A percentile compares a stretch with the other conserved stretches of the same genome.
These are phyloP conservation scores for Dione juno DNA, from an alignment of 2,888 invertebrate species.

Conservation along the genomic window DNA sequence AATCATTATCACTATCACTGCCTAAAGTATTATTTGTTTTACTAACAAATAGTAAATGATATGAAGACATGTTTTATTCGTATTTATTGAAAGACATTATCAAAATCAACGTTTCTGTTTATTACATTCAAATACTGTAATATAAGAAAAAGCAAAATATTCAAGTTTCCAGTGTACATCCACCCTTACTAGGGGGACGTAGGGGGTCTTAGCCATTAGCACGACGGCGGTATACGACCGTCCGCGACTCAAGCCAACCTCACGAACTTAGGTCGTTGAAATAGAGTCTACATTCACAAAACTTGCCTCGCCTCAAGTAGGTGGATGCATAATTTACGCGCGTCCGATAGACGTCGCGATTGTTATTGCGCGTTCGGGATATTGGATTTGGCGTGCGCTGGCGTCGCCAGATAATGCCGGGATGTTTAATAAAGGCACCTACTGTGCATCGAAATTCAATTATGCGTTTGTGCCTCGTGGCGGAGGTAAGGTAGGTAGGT, in stretches of 20 bases:
- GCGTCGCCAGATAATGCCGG: constrained; percentile 64
- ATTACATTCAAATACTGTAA: too few species aligned
- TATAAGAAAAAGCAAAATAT: not conserved
- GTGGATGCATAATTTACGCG: constrained; percentile 80
- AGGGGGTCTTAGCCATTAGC: constrained; percentile 75
- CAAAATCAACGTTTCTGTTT: too few species aligned
- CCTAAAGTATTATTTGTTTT: too few species aligned
- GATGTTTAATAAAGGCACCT: constrained; percentile 50
- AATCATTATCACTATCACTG: too few species aligned
- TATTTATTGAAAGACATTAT: too few species aligned
- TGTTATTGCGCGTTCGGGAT: constrained; percentile 81
- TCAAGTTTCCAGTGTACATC: constrained; percentile 31
- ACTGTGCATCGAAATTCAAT: constrained; percentile 45
- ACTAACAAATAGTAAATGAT: too few species aligned
- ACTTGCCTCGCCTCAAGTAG: constrained; percentile 31
- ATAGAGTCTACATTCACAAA: constrained; percentile 52
- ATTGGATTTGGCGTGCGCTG: constrained; percentile 76
- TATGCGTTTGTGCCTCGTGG: constrained; percentile 37
- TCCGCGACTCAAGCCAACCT: constrained; percentile 47
- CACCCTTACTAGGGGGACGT: constrained; percentile 49
- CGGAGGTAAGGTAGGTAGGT: not conserved
- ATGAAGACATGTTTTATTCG: too few species aligned
- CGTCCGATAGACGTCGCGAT: constrained; percentile 81
- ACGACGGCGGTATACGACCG: constrained; percentile 70
- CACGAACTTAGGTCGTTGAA: constrained; percentile 40